Evolutionary conservation across 2,797 vertebrate genomes (phyloP), one percentile per base, ranked within the genome.

Genomic region (Poecilia velifera): DNA sequence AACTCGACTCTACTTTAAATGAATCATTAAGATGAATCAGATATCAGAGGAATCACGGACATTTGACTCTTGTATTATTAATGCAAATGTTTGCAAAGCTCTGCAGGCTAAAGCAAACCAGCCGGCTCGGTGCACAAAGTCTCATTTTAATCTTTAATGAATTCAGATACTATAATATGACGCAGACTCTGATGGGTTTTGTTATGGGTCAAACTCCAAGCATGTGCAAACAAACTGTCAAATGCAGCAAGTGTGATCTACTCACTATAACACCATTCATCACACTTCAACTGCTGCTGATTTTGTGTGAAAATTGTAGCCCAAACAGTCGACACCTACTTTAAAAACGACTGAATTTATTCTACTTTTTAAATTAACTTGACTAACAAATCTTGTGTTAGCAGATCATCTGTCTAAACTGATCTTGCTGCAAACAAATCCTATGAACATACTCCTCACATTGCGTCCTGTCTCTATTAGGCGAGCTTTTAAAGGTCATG

Each of bases 391-490:
- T 62, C 4, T 64, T 22, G 8, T 45, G 4, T 6, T 59, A 28
- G 28, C 14, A 74, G 59, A 74, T n/a, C 12, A 74, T n/a, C 6
- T 39, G 20, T 68, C 36, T 39, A 2, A 45, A 43, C 47, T 51
- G 72, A 79, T 18, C 36, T 10, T 22, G 18, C 36, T 66, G 20
- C 34, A 66, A 66, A 39, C 8, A 39, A 9, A 66, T 36, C 18
- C 16, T 22, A 66, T 39, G 18, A 39, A 41, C 4, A 18, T 34
- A 6, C 16, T 64, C 64, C 72, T n/a, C 74, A 76, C 73, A 74
- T 77, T 1, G 3, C 79, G 79, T 62, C 13, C 83, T 88, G 36
- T 41, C 36, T 7, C 87, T 72, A 83, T 78, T 62, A 89, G 22
- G 25, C 82, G 39, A 53, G 34, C 59, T 57, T 74, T 55, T 22